Percentiles rank a stretch among this genome's conserved stretches.
phyloP scores from a whole-genome alignment of 2,888 invertebrate species.

The Phragmatobia fuliginosa region DNA sequence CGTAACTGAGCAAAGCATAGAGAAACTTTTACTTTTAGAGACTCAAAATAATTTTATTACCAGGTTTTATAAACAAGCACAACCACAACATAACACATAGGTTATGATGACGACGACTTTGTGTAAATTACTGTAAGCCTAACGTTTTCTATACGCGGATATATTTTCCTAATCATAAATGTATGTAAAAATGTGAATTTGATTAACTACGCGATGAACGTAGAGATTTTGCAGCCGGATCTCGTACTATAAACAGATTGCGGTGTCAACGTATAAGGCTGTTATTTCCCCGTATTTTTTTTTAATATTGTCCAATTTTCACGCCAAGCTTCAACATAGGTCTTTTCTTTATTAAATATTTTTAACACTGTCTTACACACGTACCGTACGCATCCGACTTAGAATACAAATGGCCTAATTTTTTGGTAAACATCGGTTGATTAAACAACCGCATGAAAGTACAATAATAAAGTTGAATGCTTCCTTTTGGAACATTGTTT shows the following conservation, averaged over 20 bases:
- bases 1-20: neutral
- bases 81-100: neutral
- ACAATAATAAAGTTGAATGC: slow-evolving; percentile 47
- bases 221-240: too few species aligned
- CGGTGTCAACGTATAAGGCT: neutral
- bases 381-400: slow-evolving; percentile 52
- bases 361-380: slow-evolving; percentile 42
- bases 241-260: too few species aligned
- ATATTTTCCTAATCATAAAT: too few species aligned
- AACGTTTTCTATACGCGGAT: too few species aligned
- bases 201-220: too few species aligned
- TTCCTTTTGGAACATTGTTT: slow-evolving; percentile 35
- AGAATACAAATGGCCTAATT: slow-evolving; percentile 63
- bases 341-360: slow-evolving; percentile 44
- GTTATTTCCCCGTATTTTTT: slow-evolving; percentile 27
- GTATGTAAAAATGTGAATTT: too few species aligned
- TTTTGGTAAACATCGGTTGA: slow-evolving; percentile 50
- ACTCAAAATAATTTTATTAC: neutral
- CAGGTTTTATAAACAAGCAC: neutral
- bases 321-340: slow-evolving; percentile 43
- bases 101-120: neutral
- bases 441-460: slow-evolving; percentile 48
- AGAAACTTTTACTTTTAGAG: neutral
- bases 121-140: too few species aligned
- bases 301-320: slow-evolving; percentile 27